phyloP scores from a whole-genome alignment of 2,888 invertebrate genomes.

The Camponotus fellah region DNA sequence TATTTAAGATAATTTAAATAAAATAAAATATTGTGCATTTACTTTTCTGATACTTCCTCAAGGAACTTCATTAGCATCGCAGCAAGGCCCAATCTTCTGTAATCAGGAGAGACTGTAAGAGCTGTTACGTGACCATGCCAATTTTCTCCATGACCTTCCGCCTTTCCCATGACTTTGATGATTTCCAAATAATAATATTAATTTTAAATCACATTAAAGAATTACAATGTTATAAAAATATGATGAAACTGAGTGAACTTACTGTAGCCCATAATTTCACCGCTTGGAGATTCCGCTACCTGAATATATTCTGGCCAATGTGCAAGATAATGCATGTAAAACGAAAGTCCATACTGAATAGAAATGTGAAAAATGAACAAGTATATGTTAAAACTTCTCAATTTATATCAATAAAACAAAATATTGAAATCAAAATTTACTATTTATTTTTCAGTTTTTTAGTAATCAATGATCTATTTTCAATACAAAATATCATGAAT shows the following conservation, averaged over 20 bases:
- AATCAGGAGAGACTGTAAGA: conserved; percentile 97
- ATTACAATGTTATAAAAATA: background rate
- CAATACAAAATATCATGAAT: background rate
- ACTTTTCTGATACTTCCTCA: conserved; percentile 98
- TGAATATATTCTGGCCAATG: conserved; percentile 99
- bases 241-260: conserved; percentile 85
- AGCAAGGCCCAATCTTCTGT: conserved; percentile 96
- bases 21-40: conserved; percentile 77
- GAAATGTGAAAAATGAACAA: conserved; percentile 1
- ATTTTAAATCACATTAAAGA: background rate
- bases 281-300: conserved; percentile 97
- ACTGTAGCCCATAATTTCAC: conserved; percentile 99
- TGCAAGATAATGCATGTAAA: conserved; percentile 98
- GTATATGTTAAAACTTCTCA: background rate
- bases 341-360: conserved; percentile 93
- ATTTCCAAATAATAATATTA: conserved; percentile 45
- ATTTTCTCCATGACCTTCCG: conserved; percentile 97
- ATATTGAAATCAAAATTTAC: background rate
- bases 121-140: conserved; percentile 99
- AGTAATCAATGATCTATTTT: background rate
- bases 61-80: conserved; percentile 97
- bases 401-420: background rate
- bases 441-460: background rate
- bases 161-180: conserved; percentile 98
- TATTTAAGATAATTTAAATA: background rate